Base-by-base conservation (phyloP, 2,888 invertebrate species). In the Thera britannica region DNA sequence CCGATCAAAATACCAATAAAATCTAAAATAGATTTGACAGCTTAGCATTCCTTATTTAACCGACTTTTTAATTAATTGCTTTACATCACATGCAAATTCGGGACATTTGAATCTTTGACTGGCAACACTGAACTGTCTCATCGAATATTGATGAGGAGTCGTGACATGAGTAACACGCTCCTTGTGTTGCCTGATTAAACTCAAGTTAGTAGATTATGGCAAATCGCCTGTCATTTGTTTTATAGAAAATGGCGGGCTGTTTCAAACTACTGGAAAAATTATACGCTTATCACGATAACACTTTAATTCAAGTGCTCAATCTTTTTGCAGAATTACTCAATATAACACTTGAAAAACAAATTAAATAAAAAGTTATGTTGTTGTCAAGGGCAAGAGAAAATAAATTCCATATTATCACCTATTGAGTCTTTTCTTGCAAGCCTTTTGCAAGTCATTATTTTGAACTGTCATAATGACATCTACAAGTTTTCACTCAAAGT, bases 81-180 rank as follows among this genome's bases (percentile, higher is more conserved):
- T 69, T 65, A 64, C 57, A 64, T 70, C 55, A 52, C 49, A 72
- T 61, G 61, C 38, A 58, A 49, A 67, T 62, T 61, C 23, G 56
- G 64, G 62, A 66, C 60, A 67, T 67, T 69, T 48, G 55, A 67
- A 62, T 62, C 54, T 61, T 41, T 52, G 58, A 62, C 69, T 72
- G 61, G 72, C 74, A 70, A 69, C 70, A 73, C 71, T 60, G 68
- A 60, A 61, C 58, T 48, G 71, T 70, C 64, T 62, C 34, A 66
- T 67, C 67, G 69, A 75, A 75, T 75, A 73, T 72, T 72, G 68
- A 75, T 72, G 74, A 67, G 63, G 41, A 58, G 61, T 71, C 74
- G 75, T 75, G 75, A 62, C 71, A 72, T 71, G 67, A 72, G 65
- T 56, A 58, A 54, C 51, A 67, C 58, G 70, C 70, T 72, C 56